phyloP scores from a whole-genome alignment of 2,113 vertebrate genomes.

The Pseudopipra pipra region DNA sequence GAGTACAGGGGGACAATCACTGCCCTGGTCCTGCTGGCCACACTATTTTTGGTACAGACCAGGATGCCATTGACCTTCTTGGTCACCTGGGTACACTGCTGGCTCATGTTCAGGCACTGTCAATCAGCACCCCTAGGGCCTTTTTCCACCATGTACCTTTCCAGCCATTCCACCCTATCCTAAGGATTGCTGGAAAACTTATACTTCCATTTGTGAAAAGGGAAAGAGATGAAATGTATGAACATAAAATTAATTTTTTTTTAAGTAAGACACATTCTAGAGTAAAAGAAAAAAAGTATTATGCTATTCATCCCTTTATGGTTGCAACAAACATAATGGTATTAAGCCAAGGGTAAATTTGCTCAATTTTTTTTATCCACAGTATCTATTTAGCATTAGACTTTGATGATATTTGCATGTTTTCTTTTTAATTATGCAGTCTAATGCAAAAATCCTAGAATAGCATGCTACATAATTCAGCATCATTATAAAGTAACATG shows the following conservation, averaged over 20 bases:
- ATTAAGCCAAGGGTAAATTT: neutral
- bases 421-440: neutral
- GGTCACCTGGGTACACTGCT: neutral
- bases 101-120: fast-evolving
- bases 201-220: neutral
- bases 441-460: neutral
- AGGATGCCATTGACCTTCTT: neutral
- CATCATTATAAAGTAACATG: neutral
- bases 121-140: neutral
- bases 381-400: neutral
- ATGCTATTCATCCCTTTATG: neutral
- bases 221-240: neutral
- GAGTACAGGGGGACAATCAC: fast-evolving
- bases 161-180: neutral
- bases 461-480: neutral
- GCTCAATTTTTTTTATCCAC: neutral
- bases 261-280: neutral
- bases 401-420: neutral
- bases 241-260: neutral
- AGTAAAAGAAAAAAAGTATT: neutral
- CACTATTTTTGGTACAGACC: fast-evolving
- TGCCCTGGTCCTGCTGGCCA: neutral
- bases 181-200: neutral
- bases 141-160: neutral
- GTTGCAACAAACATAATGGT: neutral